Evolutionary conservation across 2,888 invertebrate genomes (phyloP).

Genomic region (Isotomurus palustris): DNA sequence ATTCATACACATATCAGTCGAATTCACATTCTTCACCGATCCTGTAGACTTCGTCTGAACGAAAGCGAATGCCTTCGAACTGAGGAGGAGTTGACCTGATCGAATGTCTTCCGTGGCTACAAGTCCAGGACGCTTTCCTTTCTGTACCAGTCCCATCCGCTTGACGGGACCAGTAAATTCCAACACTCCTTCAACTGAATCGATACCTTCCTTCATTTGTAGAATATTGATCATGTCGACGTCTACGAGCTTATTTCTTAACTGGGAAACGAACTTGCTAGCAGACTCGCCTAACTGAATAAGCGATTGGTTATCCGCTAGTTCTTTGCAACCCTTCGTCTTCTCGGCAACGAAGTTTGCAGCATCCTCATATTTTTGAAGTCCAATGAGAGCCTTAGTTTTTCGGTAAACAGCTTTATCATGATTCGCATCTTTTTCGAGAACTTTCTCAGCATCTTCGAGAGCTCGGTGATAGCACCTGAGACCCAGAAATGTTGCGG

Average conservation of each 20-base stretch:
- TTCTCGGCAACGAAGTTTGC: neutral
- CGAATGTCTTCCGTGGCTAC: slow-evolving; percentile 4
- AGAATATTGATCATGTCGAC: neutral
- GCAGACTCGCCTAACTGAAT: neutral
- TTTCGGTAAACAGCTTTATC: neutral
- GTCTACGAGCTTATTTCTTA: neutral
- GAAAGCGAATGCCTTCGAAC: slow-evolving; percentile 10
- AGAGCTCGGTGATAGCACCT: neutral
- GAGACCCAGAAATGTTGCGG: neutral
- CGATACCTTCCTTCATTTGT: neutral
- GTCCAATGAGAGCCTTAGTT: neutral
- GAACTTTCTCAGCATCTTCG: neutral
- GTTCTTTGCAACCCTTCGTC: neutral
- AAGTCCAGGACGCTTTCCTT: slow-evolving; percentile 12
- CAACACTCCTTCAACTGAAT: neutral
- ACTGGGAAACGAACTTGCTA: neutral
- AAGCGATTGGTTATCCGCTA: neutral
- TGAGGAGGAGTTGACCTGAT: slow-evolving; percentile 11
- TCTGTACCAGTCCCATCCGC: neutral
- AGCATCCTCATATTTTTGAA: neutral
- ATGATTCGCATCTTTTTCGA: neutral
- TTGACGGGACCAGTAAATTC: slow-evolving; percentile 12
- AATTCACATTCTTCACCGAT: neutral
- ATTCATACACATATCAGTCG: neutral
- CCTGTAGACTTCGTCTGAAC: too few species aligned